A percentile compares a stretch with the other conserved stretches of the same genome.
These are phyloP conservation scores for Clarias macrocephalus DNA, from an alignment of 2,113 vertebrate genomes.

Conservation along the genomic window DNA sequence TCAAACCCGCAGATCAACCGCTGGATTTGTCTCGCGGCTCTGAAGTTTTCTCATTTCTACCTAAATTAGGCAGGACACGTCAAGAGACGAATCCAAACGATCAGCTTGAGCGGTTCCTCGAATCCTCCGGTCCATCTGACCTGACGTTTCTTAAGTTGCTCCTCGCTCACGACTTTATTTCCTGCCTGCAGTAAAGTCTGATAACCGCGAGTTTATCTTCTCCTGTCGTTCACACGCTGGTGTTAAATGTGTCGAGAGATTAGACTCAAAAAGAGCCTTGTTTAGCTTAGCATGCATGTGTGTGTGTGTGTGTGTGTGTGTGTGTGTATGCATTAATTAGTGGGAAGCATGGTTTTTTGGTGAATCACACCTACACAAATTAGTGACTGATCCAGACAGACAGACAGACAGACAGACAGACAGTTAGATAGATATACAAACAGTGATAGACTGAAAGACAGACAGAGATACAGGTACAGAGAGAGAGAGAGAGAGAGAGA, in stretches of 20 bases:
- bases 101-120: not conserved
- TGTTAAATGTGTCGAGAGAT: too few relatives aligned
- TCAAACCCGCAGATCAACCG: constrained; percentile 26
- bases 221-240: too few relatives aligned
- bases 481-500: not conserved
- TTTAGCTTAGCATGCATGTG: too few relatives aligned
- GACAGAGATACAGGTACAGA: not conserved
- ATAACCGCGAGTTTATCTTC: not conserved
- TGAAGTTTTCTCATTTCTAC: not conserved
- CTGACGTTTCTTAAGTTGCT: not conserved
- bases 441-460: too few relatives aligned
- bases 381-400: too few relatives aligned
- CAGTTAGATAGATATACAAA: too few relatives aligned
- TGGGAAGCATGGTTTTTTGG: not conserved
- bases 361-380: too few relatives aligned
- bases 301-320: not conserved
- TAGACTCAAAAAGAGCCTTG: too few relatives aligned
- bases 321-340: not conserved
- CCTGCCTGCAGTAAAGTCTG: not conserved
- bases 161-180: not conserved
- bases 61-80: not conserved
- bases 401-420: too few relatives aligned
- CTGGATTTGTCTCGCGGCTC: not conserved
- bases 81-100: not conserved
- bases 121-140: not conserved